A percentile compares a stretch with the other conserved stretches of the same genome.
Conservation (phyloP, 2,797 vertebrate genomes). For the Cyclopterus lumpus region DNA sequence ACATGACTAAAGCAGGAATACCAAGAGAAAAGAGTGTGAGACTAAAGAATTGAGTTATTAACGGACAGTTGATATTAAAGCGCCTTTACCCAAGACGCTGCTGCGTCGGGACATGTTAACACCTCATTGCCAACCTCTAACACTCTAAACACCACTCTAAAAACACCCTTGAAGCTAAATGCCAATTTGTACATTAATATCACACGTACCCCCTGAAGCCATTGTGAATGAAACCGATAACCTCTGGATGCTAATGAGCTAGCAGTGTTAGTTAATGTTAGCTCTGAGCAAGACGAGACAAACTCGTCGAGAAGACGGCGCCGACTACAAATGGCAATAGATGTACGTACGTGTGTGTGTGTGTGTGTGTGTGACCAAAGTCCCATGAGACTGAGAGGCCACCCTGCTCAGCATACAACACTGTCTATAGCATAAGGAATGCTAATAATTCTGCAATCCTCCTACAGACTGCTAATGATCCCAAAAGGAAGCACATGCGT, state of each 20-base stretch:
- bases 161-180: not conserved
- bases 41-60: conserved; percentile 1
- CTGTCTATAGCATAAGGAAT: conserved; percentile 31
- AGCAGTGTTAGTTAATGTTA: not conserved
- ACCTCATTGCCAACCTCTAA: not conserved
- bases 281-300: conserved; percentile 47
- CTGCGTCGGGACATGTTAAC: not conserved
- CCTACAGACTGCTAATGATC: conserved; percentile 54
- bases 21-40: not conserved
- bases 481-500: conserved; percentile 8
- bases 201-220: not conserved
- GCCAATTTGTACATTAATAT: not conserved
- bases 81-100: not conserved
- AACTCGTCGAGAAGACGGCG: conserved; percentile 8
- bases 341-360: conserved; percentile 37
- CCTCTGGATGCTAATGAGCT: conserved; percentile 57
- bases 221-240: conserved; percentile 38
- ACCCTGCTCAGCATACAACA: conserved; percentile 44
- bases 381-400: conserved; percentile 28
- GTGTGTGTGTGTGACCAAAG: not conserved
- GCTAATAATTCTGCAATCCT: conserved; percentile 49
- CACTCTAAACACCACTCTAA: not conserved
- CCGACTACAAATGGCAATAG: conserved; percentile 30
- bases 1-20: not conserved
- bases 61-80: not conserved